phyloP scores from a whole-genome alignment of 2,888 invertebrate species.

The Unio pictorum region DNA sequence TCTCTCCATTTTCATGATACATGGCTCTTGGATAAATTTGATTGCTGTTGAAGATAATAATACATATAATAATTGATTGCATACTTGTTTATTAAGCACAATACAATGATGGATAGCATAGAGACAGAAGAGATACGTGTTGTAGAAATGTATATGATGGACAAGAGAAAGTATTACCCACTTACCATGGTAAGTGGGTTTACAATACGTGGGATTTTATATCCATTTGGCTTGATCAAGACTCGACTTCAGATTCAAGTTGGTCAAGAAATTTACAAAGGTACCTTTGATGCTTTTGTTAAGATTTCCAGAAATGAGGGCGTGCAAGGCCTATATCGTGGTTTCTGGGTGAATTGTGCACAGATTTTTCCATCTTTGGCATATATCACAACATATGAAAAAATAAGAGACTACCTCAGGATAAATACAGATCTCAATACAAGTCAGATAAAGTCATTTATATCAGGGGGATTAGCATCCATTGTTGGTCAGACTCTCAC shows the following conservation, averaged over 20 bases:
- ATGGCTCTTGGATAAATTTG: too few species aligned
- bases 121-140: slow-evolving; percentile 72
- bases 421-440: slow-evolving; percentile 74
- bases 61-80: too few species aligned
- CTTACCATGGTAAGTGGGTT: slow-evolving; percentile 92
- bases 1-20: too few species aligned
- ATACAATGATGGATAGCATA: slow-evolving; percentile 1
- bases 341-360: slow-evolving; percentile 95
- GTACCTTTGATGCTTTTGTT: slow-evolving; percentile 88
- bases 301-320: slow-evolving; percentile 92
- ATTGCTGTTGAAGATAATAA: too few species aligned
- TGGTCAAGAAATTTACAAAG: slow-evolving; percentile 78
- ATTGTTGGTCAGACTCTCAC: slow-evolving; percentile 94
- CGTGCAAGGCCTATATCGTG: slow-evolving; percentile 85
- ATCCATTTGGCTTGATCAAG: slow-evolving; percentile 94
- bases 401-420: slow-evolving; percentile 85
- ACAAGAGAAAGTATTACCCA: slow-evolving; percentile 93
- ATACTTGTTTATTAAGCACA: too few species aligned
- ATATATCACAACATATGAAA: slow-evolving; percentile 95
- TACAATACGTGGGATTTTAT: slow-evolving; percentile 82
- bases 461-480: slow-evolving; percentile 91
- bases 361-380: slow-evolving; percentile 74
- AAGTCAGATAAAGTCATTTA: slow-evolving; percentile 76
- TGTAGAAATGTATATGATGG: slow-evolving; percentile 99
- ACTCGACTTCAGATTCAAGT: slow-evolving; percentile 85